Conservation (phyloP, 2,113 vertebrate species). For the Cephalopterus ornatus region DNA sequence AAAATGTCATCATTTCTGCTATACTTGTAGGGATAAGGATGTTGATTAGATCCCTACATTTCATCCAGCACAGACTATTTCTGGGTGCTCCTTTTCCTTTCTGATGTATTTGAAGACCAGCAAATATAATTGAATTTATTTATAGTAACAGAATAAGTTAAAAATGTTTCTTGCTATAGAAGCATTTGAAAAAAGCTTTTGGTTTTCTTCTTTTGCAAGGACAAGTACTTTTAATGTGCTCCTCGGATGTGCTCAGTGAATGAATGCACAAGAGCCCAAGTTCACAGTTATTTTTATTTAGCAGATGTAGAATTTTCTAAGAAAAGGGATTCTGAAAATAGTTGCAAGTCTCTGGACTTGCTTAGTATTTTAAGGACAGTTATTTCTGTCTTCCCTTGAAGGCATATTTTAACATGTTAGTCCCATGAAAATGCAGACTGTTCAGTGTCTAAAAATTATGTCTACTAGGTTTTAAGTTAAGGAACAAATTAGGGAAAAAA, state of each 20-base stretch:
- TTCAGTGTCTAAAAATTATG: not conserved
- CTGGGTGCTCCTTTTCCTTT: not conserved
- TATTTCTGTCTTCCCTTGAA: not conserved
- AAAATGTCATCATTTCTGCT: not conserved
- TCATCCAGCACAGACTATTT: not conserved
- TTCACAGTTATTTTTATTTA: conserved; percentile 14
- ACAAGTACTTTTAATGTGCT: not conserved
- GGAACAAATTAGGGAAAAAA: not conserved
- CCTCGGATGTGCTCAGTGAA: not conserved
- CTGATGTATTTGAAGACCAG: not conserved
- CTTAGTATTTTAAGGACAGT: not conserved
- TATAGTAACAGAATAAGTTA: not conserved
- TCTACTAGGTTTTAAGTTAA: not conserved
- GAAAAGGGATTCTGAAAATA: conserved; percentile 11
- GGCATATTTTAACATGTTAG: not conserved
- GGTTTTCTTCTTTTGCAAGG: not conserved
- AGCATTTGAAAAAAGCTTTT: not conserved
- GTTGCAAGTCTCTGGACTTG: not conserved
- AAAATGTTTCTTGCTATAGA: not conserved
- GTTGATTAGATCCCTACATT: not conserved
- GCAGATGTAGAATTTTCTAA: not conserved
- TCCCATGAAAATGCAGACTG: not conserved
- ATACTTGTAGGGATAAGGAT: not conserved
- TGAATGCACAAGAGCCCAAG: not conserved
- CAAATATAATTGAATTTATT: not conserved